Conservation (phyloP, 2,113 vertebrate species). For the Gadus chalcogrammus region DNA sequence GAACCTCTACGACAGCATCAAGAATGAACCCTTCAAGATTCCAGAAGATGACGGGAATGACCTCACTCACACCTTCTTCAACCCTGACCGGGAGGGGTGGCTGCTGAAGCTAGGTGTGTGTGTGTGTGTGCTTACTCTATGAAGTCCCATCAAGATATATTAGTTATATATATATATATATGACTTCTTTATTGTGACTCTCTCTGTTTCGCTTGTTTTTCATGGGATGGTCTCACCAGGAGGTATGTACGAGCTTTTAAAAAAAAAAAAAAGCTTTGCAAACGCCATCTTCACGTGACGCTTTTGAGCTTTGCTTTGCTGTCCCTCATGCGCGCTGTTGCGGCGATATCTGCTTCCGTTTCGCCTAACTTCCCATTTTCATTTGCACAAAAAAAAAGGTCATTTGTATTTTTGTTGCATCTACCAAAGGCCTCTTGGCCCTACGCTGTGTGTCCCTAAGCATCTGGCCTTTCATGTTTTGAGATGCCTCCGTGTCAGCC, state of each 20-base stretch:
- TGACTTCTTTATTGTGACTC: constrained; percentile 34
- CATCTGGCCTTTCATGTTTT: not conserved
- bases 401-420: not conserved
- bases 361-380: not conserved
- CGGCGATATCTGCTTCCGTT: constrained; percentile 1
- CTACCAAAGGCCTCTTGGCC: constrained; percentile 13
- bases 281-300: constrained; percentile 44
- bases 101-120: constrained; percentile 89
- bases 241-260: constrained; percentile 82
- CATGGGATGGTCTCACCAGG: constrained; percentile 89
- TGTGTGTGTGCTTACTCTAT: not conserved
- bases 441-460: constrained; percentile 39
- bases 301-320: constrained; percentile 50
- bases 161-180: not conserved
- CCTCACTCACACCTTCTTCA: constrained; percentile 97
- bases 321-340: not conserved
- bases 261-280: too few species aligned
- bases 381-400: not conserved
- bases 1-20: constrained; percentile 97
- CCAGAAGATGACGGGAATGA: constrained; percentile 96
- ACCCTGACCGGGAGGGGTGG: constrained; percentile 97
- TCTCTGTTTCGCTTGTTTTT: constrained; percentile 79
- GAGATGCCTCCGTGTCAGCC: not conserved
- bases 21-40: constrained; percentile 97
- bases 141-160: not conserved